phyloP scores from a whole-genome alignment of 2,888 invertebrate genomes.

The Pasiphila rectangulata region DNA sequence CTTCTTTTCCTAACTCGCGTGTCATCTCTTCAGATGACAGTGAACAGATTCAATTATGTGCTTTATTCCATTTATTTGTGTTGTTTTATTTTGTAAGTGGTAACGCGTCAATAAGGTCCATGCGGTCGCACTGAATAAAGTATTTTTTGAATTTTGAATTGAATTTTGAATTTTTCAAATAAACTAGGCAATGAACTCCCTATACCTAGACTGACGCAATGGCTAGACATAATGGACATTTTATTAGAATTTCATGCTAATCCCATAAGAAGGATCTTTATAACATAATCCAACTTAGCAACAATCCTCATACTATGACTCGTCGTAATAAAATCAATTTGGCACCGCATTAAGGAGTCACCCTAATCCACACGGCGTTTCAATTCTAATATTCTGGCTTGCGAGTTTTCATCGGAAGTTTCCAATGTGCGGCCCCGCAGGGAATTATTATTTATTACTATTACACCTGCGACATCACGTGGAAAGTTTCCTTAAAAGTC shows the following conservation, averaged over 20 bases:
- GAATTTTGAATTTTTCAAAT: too few relatives aligned
- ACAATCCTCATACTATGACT: constrained; percentile 3
- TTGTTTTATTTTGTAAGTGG: too few relatives aligned
- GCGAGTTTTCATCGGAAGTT: constrained; percentile 36
- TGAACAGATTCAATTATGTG: too few relatives aligned
- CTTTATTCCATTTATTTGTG: too few relatives aligned
- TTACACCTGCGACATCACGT: constrained; percentile 66
- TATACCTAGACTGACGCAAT: too few relatives aligned
- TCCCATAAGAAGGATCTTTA: constrained; percentile 1
- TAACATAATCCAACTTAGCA: constrained; percentile 10
- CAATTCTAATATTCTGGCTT: constrained; percentile 37
- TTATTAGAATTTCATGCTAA: constrained; percentile 1
- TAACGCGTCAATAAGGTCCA: too few relatives aligned
- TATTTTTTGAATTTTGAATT: too few relatives aligned
- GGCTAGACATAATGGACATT: too few relatives aligned
- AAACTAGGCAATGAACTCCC: neutral
- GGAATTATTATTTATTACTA: constrained; percentile 53
- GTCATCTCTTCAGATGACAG: too few relatives aligned
- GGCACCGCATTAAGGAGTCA: constrained; percentile 19
- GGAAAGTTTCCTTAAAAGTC: constrained; percentile 64
- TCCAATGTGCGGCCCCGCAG: constrained; percentile 44
- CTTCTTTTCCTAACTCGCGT: too few relatives aligned
- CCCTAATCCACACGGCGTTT: constrained; percentile 30
- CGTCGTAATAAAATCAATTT: constrained; percentile 15
- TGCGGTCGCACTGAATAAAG: too few relatives aligned